These are phyloP conservation scores for Dicerorhinus sumatrensis DNA, from an alignment of 2,113 vertebrate genomes.

Conservation along the genomic window DNA sequence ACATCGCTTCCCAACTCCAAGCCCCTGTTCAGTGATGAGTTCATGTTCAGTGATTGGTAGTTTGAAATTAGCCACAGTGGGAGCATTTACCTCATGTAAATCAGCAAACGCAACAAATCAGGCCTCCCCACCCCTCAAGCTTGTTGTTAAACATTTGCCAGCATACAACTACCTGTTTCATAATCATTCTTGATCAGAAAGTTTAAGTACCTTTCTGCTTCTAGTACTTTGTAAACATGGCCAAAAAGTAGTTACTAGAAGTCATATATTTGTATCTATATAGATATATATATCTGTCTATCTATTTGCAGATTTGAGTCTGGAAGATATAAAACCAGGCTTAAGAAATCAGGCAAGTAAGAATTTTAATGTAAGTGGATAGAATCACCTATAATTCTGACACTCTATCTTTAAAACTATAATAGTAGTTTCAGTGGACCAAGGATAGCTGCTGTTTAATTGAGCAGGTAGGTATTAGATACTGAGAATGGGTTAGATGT, in stretches of 20 bases:
- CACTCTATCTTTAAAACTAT: not conserved
- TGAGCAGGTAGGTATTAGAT: not conserved
- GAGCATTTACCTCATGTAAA: not conserved
- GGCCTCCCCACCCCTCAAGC: not conserved
- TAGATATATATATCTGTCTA: not conserved
- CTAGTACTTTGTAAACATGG: not conserved
- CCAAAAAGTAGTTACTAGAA: not conserved
- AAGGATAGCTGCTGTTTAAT: not conserved
- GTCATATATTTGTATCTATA: not conserved
- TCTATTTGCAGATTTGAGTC: not conserved
- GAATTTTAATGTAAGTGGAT: not conserved
- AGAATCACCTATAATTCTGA: not conserved
- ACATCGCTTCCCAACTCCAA: not conserved
- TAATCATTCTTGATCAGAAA: constrained; percentile 26
- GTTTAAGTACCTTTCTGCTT: not conserved
- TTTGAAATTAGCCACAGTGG: not conserved
- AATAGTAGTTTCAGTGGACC: not conserved
- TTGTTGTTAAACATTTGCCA: constrained; percentile 1
- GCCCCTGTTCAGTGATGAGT: constrained; percentile 22
- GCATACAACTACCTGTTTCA: not conserved
- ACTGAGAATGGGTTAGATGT: not conserved
- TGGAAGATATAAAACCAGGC: not conserved
- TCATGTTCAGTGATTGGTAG: constrained; percentile 29
- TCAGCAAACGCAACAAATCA: constrained; percentile 30
- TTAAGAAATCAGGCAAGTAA: not conserved